Conservation (phyloP, 2,113 vertebrate species). For the Pogonocichla stellata region DNA sequence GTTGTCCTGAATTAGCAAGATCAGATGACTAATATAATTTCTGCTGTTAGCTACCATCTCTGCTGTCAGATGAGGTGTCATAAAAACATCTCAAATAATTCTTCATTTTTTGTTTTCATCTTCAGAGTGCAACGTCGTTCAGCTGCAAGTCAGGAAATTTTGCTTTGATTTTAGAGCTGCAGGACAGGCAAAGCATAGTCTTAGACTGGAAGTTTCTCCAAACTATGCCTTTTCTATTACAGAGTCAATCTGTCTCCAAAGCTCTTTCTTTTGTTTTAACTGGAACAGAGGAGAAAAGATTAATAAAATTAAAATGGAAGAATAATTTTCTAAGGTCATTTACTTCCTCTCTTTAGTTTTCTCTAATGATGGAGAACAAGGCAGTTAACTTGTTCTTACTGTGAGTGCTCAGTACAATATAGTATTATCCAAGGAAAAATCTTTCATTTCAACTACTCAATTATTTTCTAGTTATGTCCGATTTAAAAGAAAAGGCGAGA, state of each 20-base stretch:
- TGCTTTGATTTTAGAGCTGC: not conserved
- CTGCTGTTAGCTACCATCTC: not conserved
- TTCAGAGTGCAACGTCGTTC: not conserved
- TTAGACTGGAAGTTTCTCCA: not conserved
- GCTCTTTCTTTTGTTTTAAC: constrained; percentile 32
- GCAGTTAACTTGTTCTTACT: not conserved
- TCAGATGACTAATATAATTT: not conserved
- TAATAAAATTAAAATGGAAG: constrained; percentile 41
- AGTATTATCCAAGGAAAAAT: constrained; percentile 46
- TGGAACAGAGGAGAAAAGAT: constrained; percentile 35
- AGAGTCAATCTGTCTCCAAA: not conserved
- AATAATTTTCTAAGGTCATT: constrained; percentile 44
- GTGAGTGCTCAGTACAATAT: not conserved
- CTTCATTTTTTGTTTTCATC: not conserved
- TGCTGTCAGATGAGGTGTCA: not conserved
- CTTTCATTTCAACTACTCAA: constrained; percentile 39
- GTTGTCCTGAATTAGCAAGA: not conserved
- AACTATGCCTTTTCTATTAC: not conserved
- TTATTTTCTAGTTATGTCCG: not conserved
- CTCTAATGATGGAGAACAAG: constrained; percentile 9
- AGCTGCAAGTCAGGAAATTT: not conserved
- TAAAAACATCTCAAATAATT: not conserved
- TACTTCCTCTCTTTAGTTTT: not conserved
- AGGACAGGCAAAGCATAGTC: not conserved
- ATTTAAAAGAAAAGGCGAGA: not conserved